Conservation (phyloP, 2,888 invertebrate species). For the Ochropacha duplaris region DNA sequence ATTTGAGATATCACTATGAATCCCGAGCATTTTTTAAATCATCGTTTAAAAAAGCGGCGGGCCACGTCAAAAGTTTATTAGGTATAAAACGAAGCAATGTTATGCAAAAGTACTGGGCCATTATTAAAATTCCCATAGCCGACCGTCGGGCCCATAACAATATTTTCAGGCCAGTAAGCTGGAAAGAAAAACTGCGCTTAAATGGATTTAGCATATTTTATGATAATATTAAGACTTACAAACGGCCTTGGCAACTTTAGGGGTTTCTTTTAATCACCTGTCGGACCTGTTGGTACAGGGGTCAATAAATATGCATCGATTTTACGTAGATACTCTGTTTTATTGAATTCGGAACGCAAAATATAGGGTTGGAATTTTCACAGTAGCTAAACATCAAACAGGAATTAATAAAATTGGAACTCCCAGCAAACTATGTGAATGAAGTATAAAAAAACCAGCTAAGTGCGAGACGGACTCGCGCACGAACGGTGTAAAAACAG, state of each 20-base stretch:
- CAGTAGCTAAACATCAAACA: no score
- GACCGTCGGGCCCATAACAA: constrained; percentile 56
- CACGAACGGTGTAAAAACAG: no score
- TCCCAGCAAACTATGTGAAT: no score
- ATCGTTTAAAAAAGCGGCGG: constrained; percentile 5
- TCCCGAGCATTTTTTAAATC: background rate
- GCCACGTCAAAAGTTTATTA: constrained; percentile 44
- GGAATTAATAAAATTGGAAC: no score
- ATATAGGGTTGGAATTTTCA: no score
- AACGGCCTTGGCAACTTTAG: constrained; percentile 44
- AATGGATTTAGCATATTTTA: constrained; percentile 71
- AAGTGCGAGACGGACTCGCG: no score
- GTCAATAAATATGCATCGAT: background rate
- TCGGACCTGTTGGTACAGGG: background rate
- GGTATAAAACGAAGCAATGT: constrained; percentile 35
- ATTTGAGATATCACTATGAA: background rate
- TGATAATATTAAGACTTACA: constrained; percentile 55
- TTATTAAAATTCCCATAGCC: constrained; percentile 61
- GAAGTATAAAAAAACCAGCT: no score
- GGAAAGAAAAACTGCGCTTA: constrained; percentile 64
- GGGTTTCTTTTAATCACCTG: constrained; percentile 6
- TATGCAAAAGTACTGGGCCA: constrained; percentile 31
- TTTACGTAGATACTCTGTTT: background rate
- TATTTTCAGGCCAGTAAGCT: constrained; percentile 62
- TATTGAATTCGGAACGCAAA: background rate